These are phyloP conservation scores for Gracilinanus agilis DNA, from an alignment of 2,113 vertebrate genomes.

Conservation along the genomic window DNA sequence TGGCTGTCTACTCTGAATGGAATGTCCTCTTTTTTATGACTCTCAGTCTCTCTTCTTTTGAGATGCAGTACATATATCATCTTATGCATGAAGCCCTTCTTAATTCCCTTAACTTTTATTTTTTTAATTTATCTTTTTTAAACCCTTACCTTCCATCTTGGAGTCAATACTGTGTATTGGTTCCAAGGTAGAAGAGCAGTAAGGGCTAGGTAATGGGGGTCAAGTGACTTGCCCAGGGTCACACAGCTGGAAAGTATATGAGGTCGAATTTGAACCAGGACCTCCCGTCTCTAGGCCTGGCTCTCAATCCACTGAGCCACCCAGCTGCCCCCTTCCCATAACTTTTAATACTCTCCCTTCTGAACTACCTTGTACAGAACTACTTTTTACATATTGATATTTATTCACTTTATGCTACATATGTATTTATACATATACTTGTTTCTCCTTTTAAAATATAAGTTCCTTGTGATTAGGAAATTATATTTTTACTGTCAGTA, in stretches of 20 bases:
- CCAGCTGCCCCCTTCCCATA: too few species aligned
- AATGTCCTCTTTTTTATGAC: not conserved
- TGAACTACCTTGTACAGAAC: not conserved
- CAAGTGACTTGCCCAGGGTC: too few species aligned
- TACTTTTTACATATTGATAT: not conserved
- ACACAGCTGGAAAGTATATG: too few species aligned
- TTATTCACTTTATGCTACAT: not conserved
- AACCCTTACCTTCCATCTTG: too few species aligned
- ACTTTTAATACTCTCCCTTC: not conserved
- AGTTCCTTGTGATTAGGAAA: not conserved
- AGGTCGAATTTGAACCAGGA: too few species aligned
- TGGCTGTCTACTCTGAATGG: not conserved
- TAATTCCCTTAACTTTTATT: not conserved
- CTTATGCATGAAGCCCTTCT: not conserved
- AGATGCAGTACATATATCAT: not conserved
- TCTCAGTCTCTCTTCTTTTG: rapidly evolving
- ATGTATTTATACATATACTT: not conserved
- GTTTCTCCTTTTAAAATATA: not conserved
- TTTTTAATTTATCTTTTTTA: too few species aligned
- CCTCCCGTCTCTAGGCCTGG: too few species aligned
- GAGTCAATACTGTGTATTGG: too few species aligned
- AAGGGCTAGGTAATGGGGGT: too few species aligned
- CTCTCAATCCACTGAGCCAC: too few species aligned
- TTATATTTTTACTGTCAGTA: not conserved
- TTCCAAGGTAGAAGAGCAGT: too few species aligned